phyloP scores from a whole-genome alignment of 2,888 invertebrate genomes.

The Apodemia mormo region DNA sequence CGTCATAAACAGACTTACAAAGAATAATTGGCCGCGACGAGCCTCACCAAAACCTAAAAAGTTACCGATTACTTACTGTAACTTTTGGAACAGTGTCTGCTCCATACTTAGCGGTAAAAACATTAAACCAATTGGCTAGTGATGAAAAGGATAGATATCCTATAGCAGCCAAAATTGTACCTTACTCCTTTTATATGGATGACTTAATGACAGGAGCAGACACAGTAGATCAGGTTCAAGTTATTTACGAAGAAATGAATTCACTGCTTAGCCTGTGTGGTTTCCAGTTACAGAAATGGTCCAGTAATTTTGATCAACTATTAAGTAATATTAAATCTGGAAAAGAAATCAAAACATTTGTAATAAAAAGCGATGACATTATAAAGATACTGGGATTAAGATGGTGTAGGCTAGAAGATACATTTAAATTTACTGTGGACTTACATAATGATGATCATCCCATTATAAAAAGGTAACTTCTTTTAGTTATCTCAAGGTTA shows the following conservation, averaged over 20 bases:
- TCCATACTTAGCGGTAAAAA: background rate
- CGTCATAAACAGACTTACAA: background rate
- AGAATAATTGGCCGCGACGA: background rate
- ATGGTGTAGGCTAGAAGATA: slow-evolving; percentile 24
- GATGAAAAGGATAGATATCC: background rate
- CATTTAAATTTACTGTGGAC: slow-evolving; percentile 23
- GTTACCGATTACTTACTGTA: background rate
- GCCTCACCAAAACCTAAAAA: background rate
- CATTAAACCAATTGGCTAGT: background rate
- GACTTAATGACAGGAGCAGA: slow-evolving; percentile 36
- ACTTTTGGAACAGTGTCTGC: slow-evolving; percentile 1
- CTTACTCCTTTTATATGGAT: background rate
- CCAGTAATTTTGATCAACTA: slow-evolving; percentile 39
- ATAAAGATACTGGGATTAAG: slow-evolving; percentile 23
- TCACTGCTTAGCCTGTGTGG: slow-evolving; percentile 41
- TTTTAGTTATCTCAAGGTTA: slow-evolving; percentile 26
- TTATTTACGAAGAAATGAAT: slow-evolving; percentile 30
- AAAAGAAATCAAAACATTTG: slow-evolving; percentile 7
- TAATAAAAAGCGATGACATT: slow-evolving; percentile 25
- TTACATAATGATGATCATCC: slow-evolving; percentile 20
- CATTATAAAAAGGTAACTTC: slow-evolving; percentile 26
- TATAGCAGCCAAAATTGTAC: background rate
- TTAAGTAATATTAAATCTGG: slow-evolving; percentile 26
- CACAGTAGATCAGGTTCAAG: slow-evolving; percentile 28
- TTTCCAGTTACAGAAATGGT: slow-evolving; percentile 36